A percentile compares a stretch with the other conserved stretches of the same genome.
Conservation (phyloP, 2,888 invertebrate genomes). For the Dascillus cervinus region DNA sequence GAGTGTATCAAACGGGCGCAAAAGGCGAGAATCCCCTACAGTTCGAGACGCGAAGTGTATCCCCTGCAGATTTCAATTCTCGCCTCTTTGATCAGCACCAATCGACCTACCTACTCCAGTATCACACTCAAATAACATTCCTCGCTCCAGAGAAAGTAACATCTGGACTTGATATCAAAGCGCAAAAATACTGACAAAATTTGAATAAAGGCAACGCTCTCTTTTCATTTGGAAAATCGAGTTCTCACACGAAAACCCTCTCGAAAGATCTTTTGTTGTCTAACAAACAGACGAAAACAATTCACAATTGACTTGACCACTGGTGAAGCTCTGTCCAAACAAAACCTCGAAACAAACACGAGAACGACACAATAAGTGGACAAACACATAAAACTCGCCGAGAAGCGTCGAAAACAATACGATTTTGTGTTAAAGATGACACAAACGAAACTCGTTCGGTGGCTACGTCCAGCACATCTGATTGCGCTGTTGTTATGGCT, state of each 20-base stretch:
- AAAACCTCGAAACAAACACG: constrained; percentile 25
- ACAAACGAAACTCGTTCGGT: constrained; percentile 25
- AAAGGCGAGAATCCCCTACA: constrained; percentile 12
- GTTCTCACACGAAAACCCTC: too few relatives aligned
- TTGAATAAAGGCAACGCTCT: constrained; percentile 12
- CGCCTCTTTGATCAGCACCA: constrained; percentile 35
- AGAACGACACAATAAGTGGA: constrained; percentile 22
- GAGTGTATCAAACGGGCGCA: constrained; percentile 15
- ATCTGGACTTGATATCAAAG: constrained; percentile 38
- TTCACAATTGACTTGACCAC: constrained; percentile 13
- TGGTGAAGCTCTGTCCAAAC: constrained; percentile 20
- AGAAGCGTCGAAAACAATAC: constrained; percentile 19
- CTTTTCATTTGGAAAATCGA: too few relatives aligned
- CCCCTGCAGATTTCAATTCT: constrained; percentile 40
- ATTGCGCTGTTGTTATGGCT: constrained; percentile 25
- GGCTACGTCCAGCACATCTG: constrained; percentile 23
- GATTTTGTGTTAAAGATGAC: constrained; percentile 20
- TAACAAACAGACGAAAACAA: constrained; percentile 16
- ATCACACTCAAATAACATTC: constrained; percentile 30
- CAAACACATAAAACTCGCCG: constrained; percentile 18
- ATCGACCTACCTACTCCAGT: constrained; percentile 31
- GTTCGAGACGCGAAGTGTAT: constrained; percentile 20
- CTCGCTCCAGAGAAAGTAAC: constrained; percentile 29
- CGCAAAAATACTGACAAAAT: constrained; percentile 21
- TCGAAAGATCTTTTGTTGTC: constrained; percentile 6